Conservation (phyloP, 1,140 invertebrate genomes). For the Sitodiplosis mosellana region DNA sequence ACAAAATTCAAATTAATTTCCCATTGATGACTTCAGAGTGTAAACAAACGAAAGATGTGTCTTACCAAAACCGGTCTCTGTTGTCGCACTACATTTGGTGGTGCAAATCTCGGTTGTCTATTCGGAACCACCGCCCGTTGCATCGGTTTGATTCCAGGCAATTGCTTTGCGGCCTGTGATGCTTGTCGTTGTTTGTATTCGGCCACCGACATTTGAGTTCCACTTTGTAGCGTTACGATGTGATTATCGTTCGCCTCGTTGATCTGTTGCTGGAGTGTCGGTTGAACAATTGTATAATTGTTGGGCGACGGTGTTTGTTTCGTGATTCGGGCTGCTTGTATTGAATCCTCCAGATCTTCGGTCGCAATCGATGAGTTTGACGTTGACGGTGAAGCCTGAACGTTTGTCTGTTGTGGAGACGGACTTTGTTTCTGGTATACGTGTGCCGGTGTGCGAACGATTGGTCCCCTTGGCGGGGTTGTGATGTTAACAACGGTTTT, state of each 20-base stretch:
- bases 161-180: too few species aligned
- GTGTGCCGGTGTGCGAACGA: conserved; percentile 8
- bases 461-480: conserved; percentile 22
- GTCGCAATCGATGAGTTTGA: too few species aligned
- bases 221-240: conserved; percentile 23
- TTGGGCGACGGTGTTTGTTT: conserved; percentile 9
- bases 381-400: conserved; percentile 12
- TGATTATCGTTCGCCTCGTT: conserved; percentile 23
- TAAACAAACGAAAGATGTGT: too few species aligned
- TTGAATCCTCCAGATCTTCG: conserved; percentile 4
- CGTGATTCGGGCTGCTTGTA: conserved; percentile 20
- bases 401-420: conserved; percentile 5
- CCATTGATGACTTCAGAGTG: too few species aligned
- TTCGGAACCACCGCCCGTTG: too few species aligned
- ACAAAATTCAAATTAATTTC: too few species aligned
- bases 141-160: too few species aligned
- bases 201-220: conserved; percentile 25
- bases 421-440: too few species aligned
- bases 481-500: conserved; percentile 25
- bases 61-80: too few species aligned
- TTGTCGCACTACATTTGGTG: too few species aligned
- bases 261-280: conserved; percentile 7
- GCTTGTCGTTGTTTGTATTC: conserved; percentile 18
- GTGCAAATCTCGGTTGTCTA: too few species aligned
- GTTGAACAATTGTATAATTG: conserved; percentile 4